These are phyloP conservation scores for Petrocephalus sullivani DNA, from an alignment of 2,797 vertebrate genomes.

Conservation along the genomic window DNA sequence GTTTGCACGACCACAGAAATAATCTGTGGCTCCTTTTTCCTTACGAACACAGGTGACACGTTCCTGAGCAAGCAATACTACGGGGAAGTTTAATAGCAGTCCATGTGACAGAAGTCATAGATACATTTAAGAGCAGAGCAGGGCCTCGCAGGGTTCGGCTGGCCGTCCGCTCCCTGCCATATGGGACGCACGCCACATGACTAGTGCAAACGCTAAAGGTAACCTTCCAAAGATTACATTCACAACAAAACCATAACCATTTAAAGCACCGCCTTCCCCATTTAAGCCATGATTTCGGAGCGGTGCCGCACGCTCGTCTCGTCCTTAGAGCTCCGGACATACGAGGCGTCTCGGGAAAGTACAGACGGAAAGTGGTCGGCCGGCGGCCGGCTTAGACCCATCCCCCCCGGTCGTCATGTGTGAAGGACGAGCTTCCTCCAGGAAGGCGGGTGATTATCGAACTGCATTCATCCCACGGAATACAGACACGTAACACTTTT, in stretches of 20 bases:
- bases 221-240: background rate
- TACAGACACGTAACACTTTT: background rate
- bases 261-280: background rate
- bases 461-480: background rate
- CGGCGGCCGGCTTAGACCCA: background rate
- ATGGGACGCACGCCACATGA: background rate
- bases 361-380: background rate
- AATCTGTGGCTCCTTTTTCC: background rate
- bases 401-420: background rate
- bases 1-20: background rate
- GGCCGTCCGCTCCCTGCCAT: background rate
- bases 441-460: background rate
- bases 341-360: background rate
- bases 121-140: background rate
- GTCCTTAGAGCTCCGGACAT: background rate
- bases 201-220: background rate
- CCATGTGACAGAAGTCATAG: background rate
- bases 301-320: background rate
- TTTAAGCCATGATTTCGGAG: background rate
- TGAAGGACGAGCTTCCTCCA: slow-evolving; percentile 3
- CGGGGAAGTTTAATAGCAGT: background rate
- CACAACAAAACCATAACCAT: background rate
- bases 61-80: background rate
- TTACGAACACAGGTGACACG: background rate
- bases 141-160: background rate